Evolutionary conservation across 2,113 vertebrate species (phyloP), one percentile per base, ranked within the genome.

Genomic region (Axis porcinus): DNA sequence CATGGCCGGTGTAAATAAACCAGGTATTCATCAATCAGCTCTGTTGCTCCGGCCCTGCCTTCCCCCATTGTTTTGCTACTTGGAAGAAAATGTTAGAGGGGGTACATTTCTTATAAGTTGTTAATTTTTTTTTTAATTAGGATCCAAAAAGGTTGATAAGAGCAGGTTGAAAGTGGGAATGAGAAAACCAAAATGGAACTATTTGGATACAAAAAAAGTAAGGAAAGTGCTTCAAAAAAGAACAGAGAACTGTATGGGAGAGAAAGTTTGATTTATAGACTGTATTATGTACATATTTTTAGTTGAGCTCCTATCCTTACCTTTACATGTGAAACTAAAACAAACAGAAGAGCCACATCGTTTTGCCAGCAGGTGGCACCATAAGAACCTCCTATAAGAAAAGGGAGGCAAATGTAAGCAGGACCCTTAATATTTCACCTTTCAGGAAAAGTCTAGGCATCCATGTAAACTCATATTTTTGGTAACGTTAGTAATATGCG

Each of bases 321-420:
- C 4, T 3, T 43, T 8, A 0, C 23, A 1, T 2, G 3, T 4
- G 21, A 40, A 67, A 70, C 9, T 19, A 60, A 90, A 76, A 14
- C 13, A 27, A 8, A 60, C 25, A 70, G 67, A 43, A 30, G 23
- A 36, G 23, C 23, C 45, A 8, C 5, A n/a, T 47, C 23, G 0
- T 58, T 87, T 30, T 52, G 28, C 89, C 92, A 97, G 89, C 90
- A 98, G 96, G 62, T 86, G 94, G 83, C 76, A 19, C 50, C 4
- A 0, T 50, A 43, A 57, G 74, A 89, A 45, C 36, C 57, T 17
- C 16, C 5, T 92, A 28, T 11, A 27, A 17, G 50, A 89, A 52
- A 36, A 27, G 14, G 10, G 16, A 19, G 19, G n/a, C 14, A 5
- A 17, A 17, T 0, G 33, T 30, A 14, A 94, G 47, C 45, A 27